Percentiles rank a stretch among this genome's conserved stretches.
Conservation (phyloP, 2,888 invertebrate genomes). For the Lymantria monacha region DNA sequence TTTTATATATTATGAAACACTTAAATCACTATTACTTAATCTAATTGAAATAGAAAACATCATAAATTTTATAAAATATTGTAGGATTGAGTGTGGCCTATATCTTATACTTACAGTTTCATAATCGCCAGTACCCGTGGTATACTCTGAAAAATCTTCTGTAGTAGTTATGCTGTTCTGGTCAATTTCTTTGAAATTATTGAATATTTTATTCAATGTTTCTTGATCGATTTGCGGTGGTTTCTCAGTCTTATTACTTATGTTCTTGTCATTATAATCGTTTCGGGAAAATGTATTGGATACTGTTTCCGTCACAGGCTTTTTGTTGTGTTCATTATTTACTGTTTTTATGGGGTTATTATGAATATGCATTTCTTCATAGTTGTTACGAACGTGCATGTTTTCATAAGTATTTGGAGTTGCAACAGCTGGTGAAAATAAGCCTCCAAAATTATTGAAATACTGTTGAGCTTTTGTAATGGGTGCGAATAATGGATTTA, state of each 20-base stretch:
- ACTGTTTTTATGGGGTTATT: neutral
- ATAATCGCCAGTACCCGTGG: conserved; percentile 24
- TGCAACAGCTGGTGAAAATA: conserved; percentile 9
- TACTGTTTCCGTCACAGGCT: neutral
- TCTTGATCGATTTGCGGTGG: conserved; percentile 8
- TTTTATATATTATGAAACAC: too few species aligned
- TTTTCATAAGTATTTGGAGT: neutral
- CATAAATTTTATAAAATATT: too few species aligned
- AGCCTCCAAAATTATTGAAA: conserved; percentile 6
- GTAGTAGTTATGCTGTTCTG: conserved; percentile 10
- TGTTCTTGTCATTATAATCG: neutral
- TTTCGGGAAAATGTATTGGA: neutral
- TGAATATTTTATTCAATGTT: conserved; percentile 20
- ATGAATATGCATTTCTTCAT: neutral
- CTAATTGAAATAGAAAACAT: too few species aligned
- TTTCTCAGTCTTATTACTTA: neutral
- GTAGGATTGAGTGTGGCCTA: too few species aligned
- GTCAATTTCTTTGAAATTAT: conserved; percentile 3
- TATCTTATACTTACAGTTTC: conserved; percentile 25
- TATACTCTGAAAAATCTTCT: conserved; percentile 11
- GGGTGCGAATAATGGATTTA: neutral
- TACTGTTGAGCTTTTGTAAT: conserved; percentile 3
- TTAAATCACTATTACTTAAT: too few species aligned
- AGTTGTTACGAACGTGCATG: neutral
- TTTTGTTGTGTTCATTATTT: neutral